phyloP scores from a whole-genome alignment of 2,797 vertebrate species.

The Aphelocoma californica region DNA sequence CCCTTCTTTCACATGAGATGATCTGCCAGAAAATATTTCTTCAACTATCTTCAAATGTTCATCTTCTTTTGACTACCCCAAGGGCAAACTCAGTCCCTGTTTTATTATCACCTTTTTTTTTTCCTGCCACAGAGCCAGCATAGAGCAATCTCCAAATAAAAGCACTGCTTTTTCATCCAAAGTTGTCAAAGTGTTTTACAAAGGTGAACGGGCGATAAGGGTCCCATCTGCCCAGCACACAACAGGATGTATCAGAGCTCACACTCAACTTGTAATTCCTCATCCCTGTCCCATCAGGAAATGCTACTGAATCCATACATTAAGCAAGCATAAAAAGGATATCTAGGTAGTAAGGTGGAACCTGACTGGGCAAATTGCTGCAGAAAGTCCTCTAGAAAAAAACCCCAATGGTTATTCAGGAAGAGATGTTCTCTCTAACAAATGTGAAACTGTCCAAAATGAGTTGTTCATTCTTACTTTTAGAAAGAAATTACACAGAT shows the following conservation, averaged over 20 bases:
- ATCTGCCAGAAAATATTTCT: constrained; percentile 52
- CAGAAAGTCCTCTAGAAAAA: not conserved
- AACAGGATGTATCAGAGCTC: fast-evolving
- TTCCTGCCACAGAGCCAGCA: not conserved
- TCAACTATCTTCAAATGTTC: constrained; percentile 40
- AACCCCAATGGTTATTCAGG: not conserved
- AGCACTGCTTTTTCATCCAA: not conserved
- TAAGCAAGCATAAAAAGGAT: not conserved
- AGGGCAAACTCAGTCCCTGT: constrained; percentile 20
- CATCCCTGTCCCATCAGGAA: not conserved
- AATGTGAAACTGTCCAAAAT: not conserved
- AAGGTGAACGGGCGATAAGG: not conserved
- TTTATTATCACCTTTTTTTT: not conserved
- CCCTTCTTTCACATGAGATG: constrained; percentile 37
- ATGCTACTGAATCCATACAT: not conserved
- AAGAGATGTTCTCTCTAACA: not conserved
- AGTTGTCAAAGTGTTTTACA: not conserved
- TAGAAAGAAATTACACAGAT: not conserved
- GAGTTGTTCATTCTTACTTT: not conserved
- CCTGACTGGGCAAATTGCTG: not conserved
- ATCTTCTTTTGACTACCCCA: constrained; percentile 39
- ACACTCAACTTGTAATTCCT: not conserved
- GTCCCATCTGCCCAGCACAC: not conserved
- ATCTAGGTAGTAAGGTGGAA: not conserved
- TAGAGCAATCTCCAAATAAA: not conserved